Base-by-base conservation (phyloP, 2,113 vertebrate species). In the Patagioenas fasciata region DNA sequence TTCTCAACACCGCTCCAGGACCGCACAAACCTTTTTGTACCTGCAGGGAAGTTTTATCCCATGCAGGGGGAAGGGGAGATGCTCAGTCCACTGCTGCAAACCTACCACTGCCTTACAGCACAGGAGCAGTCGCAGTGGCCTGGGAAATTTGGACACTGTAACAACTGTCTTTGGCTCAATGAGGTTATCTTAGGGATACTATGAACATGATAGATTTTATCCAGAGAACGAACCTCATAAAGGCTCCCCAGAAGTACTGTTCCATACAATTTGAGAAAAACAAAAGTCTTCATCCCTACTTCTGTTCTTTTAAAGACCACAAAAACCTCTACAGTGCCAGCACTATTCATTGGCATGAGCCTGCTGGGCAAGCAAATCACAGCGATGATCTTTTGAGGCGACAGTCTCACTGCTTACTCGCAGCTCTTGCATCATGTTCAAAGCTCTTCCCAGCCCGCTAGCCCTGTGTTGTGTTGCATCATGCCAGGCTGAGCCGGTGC, bases 131-230 rank as follows among this genome's bases (percentile, higher is more conserved):
- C 1, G 2, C 24, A 3, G 50, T 16, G 53, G n/a, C 53, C 77
- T 47, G 62, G 42, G 24, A 54, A 19, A 5, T 4, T 36, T 0
- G 0, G 54, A 5, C 9, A 4, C 28, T 15, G 0, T 12, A 72
- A 29, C 4, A 0, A 5, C 23, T 6, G 32, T 34, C 34, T 54
- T 64, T 40, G 62, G 3, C 42, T 69, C 21, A 61, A 20, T 13
- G 34, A 66, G 38, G 56, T 50, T 58, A 11, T 44, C 44, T 57
- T 28, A 14, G 51, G 36, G 36, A 10, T 79, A 23, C 32, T 32
- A 26, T 50, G 62, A 40, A 53, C 15, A 74, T 26, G 28, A 20
- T 34, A 25, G 20, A 56, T 77, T 69, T 71, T 74, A 65, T 85
- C 11, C 23, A 40, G 44, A 51, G 65, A 36, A 13, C 29, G 15